A percentile compares a stretch with the other conserved stretches of the same genome.
These are phyloP conservation scores for Aulostomus chinensis DNA, from an alignment of 2,797 vertebrate genomes.

Conservation along the genomic window DNA sequence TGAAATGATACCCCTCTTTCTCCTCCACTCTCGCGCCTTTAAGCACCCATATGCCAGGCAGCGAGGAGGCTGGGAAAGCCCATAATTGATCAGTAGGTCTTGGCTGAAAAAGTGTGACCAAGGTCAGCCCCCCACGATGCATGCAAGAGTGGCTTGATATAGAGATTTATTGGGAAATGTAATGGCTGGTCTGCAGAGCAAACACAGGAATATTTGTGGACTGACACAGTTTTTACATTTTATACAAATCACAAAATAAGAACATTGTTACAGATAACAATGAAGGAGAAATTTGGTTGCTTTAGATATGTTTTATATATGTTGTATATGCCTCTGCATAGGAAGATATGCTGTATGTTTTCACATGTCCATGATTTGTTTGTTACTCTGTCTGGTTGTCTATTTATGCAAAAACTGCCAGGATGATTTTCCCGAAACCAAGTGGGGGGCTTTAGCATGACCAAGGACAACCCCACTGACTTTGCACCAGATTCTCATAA, in stretches of 20 bases:
- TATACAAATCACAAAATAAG: constrained; percentile 17
- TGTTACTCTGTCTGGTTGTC: no score
- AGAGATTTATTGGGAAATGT: constrained; percentile 61
- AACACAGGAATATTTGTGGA: constrained; percentile 35
- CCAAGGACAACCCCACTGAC: no score
- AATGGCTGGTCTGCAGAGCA: constrained; percentile 52
- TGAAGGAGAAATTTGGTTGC: no score
- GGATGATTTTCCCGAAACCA: no score
- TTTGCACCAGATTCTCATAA: no score
- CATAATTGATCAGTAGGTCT: constrained; percentile 90
- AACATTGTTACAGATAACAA: no score
- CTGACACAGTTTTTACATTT: constrained; percentile 5
- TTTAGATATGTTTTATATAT: no score
- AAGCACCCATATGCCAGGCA: constrained; percentile 83
- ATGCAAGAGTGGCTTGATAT: constrained; percentile 69
- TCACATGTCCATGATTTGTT: no score
- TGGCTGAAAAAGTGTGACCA: constrained; percentile 78
- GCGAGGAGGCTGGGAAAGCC: constrained; percentile 83
- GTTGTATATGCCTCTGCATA: no score
- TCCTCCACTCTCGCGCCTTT: constrained; percentile 81
- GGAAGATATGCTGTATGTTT: no score
- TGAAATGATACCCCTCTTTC: constrained; percentile 85
- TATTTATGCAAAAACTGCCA: no score
- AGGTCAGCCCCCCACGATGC: constrained; percentile 76
- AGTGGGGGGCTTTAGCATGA: no score